phyloP scores from a whole-genome alignment of 2,113 vertebrate genomes.

The Hippocampus mohnikei region DNA sequence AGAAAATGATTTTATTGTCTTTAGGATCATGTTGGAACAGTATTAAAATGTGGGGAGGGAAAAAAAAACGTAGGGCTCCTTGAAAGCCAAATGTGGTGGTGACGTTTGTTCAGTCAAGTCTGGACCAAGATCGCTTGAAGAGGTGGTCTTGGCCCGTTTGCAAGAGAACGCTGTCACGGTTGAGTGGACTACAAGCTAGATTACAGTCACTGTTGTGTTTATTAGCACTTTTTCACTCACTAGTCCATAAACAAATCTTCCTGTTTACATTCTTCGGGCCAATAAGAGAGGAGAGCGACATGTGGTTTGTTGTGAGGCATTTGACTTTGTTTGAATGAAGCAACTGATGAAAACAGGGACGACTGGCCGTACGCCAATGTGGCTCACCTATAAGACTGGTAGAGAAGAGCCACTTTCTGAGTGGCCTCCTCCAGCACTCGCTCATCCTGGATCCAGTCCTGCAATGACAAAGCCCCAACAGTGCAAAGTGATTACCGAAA shows the following conservation, averaged over 20 bases:
- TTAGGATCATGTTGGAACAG: no score
- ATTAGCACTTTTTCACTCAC: neutral
- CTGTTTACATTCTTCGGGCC: neutral
- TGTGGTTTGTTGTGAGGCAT: neutral
- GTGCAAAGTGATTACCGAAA: neutral
- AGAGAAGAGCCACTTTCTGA: constrained; percentile 91
- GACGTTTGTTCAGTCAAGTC: no score
- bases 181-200: neutral
- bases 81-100: no score
- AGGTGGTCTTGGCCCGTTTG: no score
- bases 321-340: neutral
- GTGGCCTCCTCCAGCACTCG: constrained; percentile 92
- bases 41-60: no score
- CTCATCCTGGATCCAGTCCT: constrained; percentile 97
- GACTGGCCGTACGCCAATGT: neutral
- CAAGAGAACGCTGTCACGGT: neutral
- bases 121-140: no score
- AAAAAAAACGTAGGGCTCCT: no score
- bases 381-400: constrained; percentile 89
- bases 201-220: neutral
- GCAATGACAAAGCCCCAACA: constrained; percentile 19
- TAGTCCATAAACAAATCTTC: neutral
- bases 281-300: neutral
- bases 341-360: neutral
- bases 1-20: no score